phyloP scores from a whole-genome alignment of 2,113 vertebrate genomes.

The Crocuta crocuta region DNA sequence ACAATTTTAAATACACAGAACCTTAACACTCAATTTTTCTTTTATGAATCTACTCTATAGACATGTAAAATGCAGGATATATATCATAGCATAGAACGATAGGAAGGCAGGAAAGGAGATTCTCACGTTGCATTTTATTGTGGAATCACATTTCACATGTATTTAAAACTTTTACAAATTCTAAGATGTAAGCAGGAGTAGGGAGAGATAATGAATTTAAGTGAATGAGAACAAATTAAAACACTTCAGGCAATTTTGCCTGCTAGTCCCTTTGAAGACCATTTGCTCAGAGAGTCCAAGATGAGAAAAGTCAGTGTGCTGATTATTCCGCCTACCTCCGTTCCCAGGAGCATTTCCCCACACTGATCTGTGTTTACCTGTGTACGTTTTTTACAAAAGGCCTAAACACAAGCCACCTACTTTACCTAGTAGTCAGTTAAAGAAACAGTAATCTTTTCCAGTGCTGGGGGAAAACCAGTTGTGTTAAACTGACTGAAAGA shows the following conservation, averaged over 20 bases:
- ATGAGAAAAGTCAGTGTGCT: not conserved
- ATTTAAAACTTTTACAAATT: not conserved
- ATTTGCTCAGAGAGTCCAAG: not conserved
- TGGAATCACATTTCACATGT: not conserved
- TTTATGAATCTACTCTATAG: conserved; percentile 15
- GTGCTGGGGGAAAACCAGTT: not conserved
- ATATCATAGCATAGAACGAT: not conserved
- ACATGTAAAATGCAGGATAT: not conserved
- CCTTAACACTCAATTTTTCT: not conserved
- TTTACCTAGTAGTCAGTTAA: not conserved
- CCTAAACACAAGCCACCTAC: not conserved
- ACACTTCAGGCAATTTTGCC: not conserved
- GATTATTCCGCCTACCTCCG: not conserved
- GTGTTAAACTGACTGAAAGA: not conserved
- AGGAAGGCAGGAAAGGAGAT: not conserved
- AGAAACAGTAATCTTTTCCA: not conserved
- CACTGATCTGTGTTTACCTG: not conserved
- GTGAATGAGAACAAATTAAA: conserved; percentile 14
- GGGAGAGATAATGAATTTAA: not conserved
- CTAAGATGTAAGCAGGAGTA: not conserved
- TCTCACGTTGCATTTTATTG: not conserved
- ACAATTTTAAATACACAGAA: conserved; percentile 28
- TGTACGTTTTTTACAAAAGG: not conserved
- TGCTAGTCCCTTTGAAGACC: not conserved
- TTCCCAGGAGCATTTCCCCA: not conserved